Evolutionary conservation across 2,113 vertebrate genomes (phyloP).

Genomic region (Fregata magnificens): DNA sequence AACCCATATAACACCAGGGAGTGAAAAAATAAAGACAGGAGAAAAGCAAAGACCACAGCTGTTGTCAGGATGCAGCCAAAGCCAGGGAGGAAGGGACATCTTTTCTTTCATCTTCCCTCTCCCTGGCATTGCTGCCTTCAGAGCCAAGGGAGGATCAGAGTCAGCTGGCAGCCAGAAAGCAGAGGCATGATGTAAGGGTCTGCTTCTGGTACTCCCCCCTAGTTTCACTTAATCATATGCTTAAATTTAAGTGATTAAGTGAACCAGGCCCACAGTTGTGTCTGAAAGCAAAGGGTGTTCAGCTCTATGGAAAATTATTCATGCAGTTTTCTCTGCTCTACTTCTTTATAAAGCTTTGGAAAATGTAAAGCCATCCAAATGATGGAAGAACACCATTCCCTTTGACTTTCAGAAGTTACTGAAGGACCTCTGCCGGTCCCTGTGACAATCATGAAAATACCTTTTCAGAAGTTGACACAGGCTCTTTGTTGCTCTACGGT

Average conservation of each 20-base stretch:
- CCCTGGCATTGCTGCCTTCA: neutral
- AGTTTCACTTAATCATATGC: neutral
- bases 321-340: neutral
- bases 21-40: neutral
- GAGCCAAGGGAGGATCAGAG: neutral
- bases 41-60: neutral
- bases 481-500: neutral
- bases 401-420: neutral
- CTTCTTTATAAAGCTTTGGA: neutral
- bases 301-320: neutral
- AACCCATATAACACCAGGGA: rapidly evolving
- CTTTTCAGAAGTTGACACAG: neutral
- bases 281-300: neutral
- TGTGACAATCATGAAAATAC: neutral
- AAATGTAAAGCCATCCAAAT: neutral
- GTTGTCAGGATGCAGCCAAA: neutral
- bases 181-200: neutral
- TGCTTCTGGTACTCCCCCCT: neutral
- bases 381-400: neutral
- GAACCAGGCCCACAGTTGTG: neutral
- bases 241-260: neutral
- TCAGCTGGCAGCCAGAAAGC: neutral
- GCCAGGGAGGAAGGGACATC: neutral
- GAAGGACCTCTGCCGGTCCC: neutral
- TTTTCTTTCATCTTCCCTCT: neutral